Conservation (phyloP, 2,113 vertebrate genomes). For the Plectropomus leopardus region DNA sequence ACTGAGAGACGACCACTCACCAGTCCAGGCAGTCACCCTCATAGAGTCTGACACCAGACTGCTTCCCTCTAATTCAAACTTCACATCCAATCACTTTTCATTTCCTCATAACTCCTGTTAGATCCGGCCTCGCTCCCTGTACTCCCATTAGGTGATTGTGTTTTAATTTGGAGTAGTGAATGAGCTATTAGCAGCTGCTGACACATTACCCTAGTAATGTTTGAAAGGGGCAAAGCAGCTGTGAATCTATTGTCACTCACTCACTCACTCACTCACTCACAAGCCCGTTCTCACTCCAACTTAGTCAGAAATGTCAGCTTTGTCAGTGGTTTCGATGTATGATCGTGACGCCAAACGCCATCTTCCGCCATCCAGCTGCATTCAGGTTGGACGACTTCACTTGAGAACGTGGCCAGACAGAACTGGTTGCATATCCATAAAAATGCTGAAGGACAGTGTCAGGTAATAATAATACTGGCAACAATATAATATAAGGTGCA, state of each 20-base stretch:
- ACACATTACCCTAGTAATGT: constrained; percentile 58
- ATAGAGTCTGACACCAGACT: constrained; percentile 75
- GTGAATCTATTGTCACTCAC: constrained; percentile 65
- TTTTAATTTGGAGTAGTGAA: constrained; percentile 74
- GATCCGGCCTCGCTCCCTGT: constrained; percentile 64
- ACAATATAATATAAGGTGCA: too few relatives aligned
- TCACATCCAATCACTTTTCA: constrained; percentile 81
- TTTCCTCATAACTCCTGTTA: constrained; percentile 72
- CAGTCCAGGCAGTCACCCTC: constrained; percentile 75
- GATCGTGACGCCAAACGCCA: too few relatives aligned
- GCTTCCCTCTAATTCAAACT: constrained; percentile 76
- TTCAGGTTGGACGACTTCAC: too few relatives aligned
- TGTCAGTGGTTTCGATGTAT: too few relatives aligned
- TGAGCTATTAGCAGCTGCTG: constrained; percentile 65
- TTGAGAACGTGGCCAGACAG: too few relatives aligned
- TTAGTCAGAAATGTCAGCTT: too few relatives aligned
- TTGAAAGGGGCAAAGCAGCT: constrained; percentile 57
- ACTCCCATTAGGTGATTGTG: constrained; percentile 72
- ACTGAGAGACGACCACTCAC: constrained; percentile 62
- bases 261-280: too few relatives aligned
- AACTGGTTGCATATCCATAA: too few relatives aligned
- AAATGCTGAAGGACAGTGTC: too few relatives aligned
- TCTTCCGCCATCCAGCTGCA: too few relatives aligned
- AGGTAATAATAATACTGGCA: too few relatives aligned
- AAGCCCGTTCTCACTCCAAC: too few relatives aligned